Base-by-base conservation (phyloP, 2,113 vertebrate species). In the Upupa epops region DNA sequence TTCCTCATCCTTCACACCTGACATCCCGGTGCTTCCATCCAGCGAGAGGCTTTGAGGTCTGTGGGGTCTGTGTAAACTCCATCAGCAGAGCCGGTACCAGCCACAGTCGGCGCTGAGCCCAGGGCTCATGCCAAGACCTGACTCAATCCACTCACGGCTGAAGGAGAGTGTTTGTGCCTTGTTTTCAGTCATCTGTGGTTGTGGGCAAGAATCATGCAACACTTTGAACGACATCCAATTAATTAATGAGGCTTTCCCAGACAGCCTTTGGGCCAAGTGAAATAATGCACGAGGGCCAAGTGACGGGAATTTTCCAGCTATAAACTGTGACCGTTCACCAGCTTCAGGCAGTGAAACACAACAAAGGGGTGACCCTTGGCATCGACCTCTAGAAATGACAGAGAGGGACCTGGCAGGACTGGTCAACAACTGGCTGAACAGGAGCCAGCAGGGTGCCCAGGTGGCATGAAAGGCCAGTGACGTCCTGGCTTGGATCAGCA, bases 1-100 rank as follows among this genome's bases (percentile, higher is more conserved):
- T 25, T 24, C 28, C 8, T 17, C 76, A 2, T 19, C 64, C 51
- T 7, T 6, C 45, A 13, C 18, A 28, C 5, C 26, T 4, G 7
- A 3, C 1, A 5, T 32, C 36, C 19, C 14, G 1, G n/a, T 7
- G 59, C 0, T 1, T 2, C 0, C 29, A 28, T 5, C 46, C 66
- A 4, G 24, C 19, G 0, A 21, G 66, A 49, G 37, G 26, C 63
- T 42, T 15, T 42, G 40, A 15, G 40, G 40, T 42, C 40, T 15
- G 40, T 42, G 40, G 40, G 40, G 40, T 42, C 40, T 42, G 40
- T 42, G 22, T 51, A 51, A 51, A 51, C 49, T 22, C 49, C 22
- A 25, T 42, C 49, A 51, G 22, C 49, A 25, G 22, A 25, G 49
- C 49, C 20, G 46, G 46, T 18, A 48, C 18, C 46, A 19, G 56